These are phyloP conservation scores for Pan troglodytes DNA, from an alignment of 2,113 vertebrate genomes.

Conservation along the genomic window NHGRI_mPanTro3-v2.1_pri NC_072398.2:5655001-5655500, in stretches of 20 bases:
- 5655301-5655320: not conserved
- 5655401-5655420: rapidly evolving
- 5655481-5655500: not conserved
- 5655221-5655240: not conserved
- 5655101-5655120: not conserved
- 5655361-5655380: not conserved
- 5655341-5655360: not conserved
- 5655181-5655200: not conserved
- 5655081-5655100: not conserved
- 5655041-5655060: rapidly evolving
- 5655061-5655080: no score
- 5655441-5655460: not conserved
- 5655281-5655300: not conserved
- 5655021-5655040: no score
- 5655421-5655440: rapidly evolving
- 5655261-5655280: not conserved
- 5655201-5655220: not conserved
- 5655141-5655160: not conserved
- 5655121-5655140: not conserved
- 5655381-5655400: not conserved
- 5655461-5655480: not conserved
- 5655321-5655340: not conserved
- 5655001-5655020: not conserved
- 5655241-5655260: not conserved
- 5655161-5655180: not conserved